phyloP scores from a whole-genome alignment of 2,797 vertebrate species.

The Spheniscus humboldti region DNA sequence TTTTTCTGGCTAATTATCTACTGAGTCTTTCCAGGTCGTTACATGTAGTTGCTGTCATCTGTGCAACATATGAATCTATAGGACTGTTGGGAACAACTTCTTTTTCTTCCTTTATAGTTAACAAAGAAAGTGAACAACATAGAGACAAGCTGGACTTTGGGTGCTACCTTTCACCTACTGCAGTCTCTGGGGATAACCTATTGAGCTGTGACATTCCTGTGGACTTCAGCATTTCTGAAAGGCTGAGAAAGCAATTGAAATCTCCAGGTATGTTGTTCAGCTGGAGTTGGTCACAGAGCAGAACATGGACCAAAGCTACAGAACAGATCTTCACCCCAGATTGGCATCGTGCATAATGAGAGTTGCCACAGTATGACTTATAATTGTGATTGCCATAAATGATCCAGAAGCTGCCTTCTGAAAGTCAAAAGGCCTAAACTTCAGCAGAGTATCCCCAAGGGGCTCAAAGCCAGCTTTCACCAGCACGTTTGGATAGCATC shows the following conservation, averaged over 20 bases:
- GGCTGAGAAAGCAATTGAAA: neutral
- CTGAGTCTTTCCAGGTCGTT: neutral
- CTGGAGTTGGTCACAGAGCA: constrained; percentile 1
- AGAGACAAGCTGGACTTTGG: constrained; percentile 97
- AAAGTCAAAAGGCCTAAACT: neutral
- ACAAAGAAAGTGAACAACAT: constrained; percentile 97
- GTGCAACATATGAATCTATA: neutral
- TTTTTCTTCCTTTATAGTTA: constrained; percentile 76
- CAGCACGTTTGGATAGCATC: neutral
- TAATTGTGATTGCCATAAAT: constrained; percentile 4
- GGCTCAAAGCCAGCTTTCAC: constrained; percentile 4
- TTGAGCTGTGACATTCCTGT: constrained; percentile 30
- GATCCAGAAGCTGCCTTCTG: constrained; percentile 39
- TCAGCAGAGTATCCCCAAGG: neutral
- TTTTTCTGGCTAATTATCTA: neutral
- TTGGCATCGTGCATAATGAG: neutral
- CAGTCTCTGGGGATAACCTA: constrained; percentile 88
- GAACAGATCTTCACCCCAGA: neutral
- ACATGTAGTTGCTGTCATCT: neutral
- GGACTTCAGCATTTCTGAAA: constrained; percentile 34
- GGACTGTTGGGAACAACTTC: neutral
- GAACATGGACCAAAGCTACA: constrained; percentile 33
- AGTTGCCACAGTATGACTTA: neutral
- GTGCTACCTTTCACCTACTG: constrained; percentile 92
- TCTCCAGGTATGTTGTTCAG: neutral